Percentiles rank a stretch among this genome's conserved stretches.
phyloP scores from a whole-genome alignment of 2,797 vertebrate genomes.

The Linurgus olivaceus region DNA sequence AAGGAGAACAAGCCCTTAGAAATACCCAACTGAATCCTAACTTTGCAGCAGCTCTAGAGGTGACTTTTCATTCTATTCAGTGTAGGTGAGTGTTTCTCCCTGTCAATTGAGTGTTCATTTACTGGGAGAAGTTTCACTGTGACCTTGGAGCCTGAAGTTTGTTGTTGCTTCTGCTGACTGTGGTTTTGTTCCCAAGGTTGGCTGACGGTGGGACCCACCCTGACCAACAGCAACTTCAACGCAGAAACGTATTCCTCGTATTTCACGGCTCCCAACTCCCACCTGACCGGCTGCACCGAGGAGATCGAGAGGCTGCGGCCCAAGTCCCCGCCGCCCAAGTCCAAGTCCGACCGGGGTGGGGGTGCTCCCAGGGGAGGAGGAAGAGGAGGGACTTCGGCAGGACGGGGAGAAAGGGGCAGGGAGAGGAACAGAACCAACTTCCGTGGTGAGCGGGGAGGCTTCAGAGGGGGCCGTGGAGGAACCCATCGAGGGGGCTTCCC shows the following conservation, averaged over 20 bases:
- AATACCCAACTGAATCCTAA: not conserved
- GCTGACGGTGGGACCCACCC: conserved; percentile 94
- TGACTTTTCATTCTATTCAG: not conserved
- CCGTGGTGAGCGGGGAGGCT: conserved; percentile 91
- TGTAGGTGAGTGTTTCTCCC: not conserved
- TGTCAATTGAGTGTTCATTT: not conserved
- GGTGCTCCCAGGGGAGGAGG: conserved; percentile 88
- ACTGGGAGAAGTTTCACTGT: not conserved
- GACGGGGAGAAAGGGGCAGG: conserved; percentile 90
- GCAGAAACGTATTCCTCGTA: conserved; percentile 87
- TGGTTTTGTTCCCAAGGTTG: conserved; percentile 80
- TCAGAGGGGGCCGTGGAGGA: conserved; percentile 89
- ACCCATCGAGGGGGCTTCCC: conserved; percentile 89
- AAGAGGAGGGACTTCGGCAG: conserved; percentile 85
- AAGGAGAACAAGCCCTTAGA: not conserved
- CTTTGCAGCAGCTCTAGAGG: not conserved
- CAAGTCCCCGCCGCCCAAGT: conserved; percentile 91
- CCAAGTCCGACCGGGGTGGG: conserved; percentile 89
- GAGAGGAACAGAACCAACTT: conserved; percentile 95
- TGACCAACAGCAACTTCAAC: conserved; percentile 99
- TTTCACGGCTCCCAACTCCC: conserved; percentile 84
- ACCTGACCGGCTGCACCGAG: conserved; percentile 92
- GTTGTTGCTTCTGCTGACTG: not conserved
- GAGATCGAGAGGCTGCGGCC: conserved; percentile 96
- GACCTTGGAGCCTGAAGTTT: not conserved